phyloP scores from a whole-genome alignment of 2,888 invertebrate species.

The Lottia scabra region DNA sequence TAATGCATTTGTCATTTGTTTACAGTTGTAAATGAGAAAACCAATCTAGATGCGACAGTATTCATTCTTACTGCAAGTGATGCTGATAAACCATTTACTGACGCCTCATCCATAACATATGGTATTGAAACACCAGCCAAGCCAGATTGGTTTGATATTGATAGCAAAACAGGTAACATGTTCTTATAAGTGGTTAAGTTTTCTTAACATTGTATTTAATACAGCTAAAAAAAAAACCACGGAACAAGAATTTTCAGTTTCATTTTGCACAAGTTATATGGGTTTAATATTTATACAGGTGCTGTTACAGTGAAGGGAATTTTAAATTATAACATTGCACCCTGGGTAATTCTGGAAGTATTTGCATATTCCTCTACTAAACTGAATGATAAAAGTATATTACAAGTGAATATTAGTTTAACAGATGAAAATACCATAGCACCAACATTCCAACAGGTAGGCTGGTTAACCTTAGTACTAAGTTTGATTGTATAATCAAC shows the following conservation, averaged over 20 bases:
- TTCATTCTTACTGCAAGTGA: constrained; percentile 42
- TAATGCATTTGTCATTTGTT: too few relatives aligned
- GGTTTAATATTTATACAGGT: too few relatives aligned
- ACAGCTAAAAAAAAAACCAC: too few relatives aligned
- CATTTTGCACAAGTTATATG: too few relatives aligned
- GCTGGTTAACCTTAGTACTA: background rate
- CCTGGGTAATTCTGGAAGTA: constrained; percentile 25
- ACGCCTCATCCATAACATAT: background rate
- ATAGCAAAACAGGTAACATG: constrained; percentile 34
- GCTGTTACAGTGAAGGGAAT: constrained; percentile 3
- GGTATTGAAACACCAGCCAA: background rate
- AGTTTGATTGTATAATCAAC: too few relatives aligned
- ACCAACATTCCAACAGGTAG: constrained; percentile 11
- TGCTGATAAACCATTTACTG: constrained; percentile 38
- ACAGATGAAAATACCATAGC: background rate
- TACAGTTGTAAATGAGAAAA: constrained; percentile 34
- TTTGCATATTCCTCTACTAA: constrained; percentile 24
- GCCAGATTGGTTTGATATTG: constrained; percentile 32
- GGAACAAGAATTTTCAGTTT: too few relatives aligned
- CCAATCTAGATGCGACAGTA: constrained; percentile 25
- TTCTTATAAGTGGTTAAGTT: too few relatives aligned
- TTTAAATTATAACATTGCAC: constrained; percentile 31
- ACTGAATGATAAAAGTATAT: background rate
- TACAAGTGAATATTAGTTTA: background rate
- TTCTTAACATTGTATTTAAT: too few relatives aligned